phyloP scores from a whole-genome alignment of 2,113 vertebrate genomes.

The Anoura caudifer region DNA sequence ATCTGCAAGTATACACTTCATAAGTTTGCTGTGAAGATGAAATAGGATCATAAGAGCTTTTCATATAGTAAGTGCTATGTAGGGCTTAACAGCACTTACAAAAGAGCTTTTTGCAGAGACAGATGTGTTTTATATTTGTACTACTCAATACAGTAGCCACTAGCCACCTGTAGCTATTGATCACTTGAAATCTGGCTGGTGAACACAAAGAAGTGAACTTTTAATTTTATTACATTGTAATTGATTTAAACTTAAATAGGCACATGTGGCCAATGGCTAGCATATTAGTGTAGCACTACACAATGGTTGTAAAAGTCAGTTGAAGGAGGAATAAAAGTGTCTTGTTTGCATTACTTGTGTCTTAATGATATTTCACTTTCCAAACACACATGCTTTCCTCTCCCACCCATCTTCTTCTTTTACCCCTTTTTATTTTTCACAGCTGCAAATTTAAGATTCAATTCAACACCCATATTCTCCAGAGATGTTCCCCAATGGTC shows the following conservation, averaged over 20 bases:
- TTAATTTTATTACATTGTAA: not conserved
- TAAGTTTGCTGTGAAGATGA: not conserved
- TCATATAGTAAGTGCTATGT: not conserved
- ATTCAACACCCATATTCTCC: not conserved
- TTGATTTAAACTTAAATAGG: constrained; percentile 3
- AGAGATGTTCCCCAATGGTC: not conserved
- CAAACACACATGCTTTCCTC: not conserved
- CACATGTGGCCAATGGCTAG: not conserved
- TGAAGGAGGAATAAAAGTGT: not conserved
- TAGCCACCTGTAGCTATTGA: not conserved
- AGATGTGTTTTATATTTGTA: not conserved
- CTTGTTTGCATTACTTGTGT: not conserved
- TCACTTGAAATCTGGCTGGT: not conserved
- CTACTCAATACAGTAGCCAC: not conserved
- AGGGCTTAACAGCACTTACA: not conserved
- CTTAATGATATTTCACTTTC: not conserved
- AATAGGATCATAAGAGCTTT: not conserved
- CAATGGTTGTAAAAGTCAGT: not conserved
- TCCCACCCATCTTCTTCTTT: not conserved
- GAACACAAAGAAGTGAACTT: not conserved
- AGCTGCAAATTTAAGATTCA: not conserved
- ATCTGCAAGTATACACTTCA: not conserved
- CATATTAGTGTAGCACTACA: not conserved
- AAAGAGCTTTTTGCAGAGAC: not conserved
- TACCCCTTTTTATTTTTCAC: not conserved